Conservation (phyloP, 1,140 invertebrate species). For the Drosophila tropicalis region DNA sequence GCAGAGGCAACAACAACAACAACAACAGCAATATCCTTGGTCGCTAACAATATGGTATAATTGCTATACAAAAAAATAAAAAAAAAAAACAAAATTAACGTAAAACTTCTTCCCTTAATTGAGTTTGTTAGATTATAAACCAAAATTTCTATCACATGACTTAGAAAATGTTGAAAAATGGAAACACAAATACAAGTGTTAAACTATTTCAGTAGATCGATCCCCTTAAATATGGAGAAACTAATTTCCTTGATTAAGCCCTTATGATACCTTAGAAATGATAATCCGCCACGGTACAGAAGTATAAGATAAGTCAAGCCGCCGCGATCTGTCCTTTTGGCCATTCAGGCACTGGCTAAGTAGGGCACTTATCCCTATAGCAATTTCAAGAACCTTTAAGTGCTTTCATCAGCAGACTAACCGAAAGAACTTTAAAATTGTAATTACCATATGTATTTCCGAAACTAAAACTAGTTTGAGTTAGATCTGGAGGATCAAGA, state of each 20-base stretch:
- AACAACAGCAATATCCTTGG: slow-evolving; percentile 74
- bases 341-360: too few species aligned
- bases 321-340: neutral
- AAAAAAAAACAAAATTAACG: neutral
- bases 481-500: too few species aligned
- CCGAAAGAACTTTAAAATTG: too few species aligned
- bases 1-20: slow-evolving; percentile 55
- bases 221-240: neutral
- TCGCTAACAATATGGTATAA: slow-evolving; percentile 82
- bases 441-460: too few species aligned
- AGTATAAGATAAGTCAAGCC: neutral
- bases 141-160: neutral
- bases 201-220: neutral
- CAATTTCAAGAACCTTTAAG: too few species aligned
- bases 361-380: too few species aligned
- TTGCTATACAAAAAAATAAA: slow-evolving; percentile 33
- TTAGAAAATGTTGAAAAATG: neutral
- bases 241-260: too few species aligned
- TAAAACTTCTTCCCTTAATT: neutral
- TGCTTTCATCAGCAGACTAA: too few species aligned
- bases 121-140: neutral
- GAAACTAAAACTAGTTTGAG: too few species aligned
- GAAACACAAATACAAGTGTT: too few species aligned
- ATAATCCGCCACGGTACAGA: neutral
- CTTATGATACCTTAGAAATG: neutral